These are phyloP conservation scores for Dendrocincla fuliginosa DNA, from an alignment of 2,797 vertebrate genomes.

Conservation along the genomic window DNA sequence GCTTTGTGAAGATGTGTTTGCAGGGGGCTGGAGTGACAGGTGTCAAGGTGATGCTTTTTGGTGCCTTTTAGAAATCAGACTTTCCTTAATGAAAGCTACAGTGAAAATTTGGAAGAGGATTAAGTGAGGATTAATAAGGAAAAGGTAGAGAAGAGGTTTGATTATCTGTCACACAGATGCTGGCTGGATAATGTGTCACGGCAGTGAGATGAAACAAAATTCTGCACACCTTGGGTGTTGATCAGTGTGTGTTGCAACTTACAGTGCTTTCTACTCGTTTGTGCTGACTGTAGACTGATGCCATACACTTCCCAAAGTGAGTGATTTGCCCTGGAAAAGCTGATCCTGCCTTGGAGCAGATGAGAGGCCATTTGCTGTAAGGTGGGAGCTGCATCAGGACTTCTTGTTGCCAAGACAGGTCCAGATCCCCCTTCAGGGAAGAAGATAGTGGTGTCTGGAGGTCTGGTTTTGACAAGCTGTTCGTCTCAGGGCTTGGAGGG, in stretches of 20 bases:
- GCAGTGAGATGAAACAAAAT: neutral
- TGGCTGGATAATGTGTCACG: rapidly evolving
- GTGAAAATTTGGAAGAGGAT: neutral
- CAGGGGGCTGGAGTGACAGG: neutral
- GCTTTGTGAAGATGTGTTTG: too few relatives aligned
- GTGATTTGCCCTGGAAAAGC: neutral
- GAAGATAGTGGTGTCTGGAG: too few relatives aligned
- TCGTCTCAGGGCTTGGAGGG: neutral
- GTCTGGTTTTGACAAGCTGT: neutral
- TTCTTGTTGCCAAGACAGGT: rapidly evolving
- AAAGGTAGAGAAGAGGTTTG: neutral
- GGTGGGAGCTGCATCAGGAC: neutral
- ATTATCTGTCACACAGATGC: neutral
- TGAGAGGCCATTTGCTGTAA: neutral
- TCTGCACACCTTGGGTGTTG: rapidly evolving
- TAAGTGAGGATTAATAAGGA: neutral
- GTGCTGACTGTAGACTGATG: neutral
- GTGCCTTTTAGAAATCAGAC: neutral
- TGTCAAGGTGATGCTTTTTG: neutral
- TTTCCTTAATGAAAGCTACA: neutral
- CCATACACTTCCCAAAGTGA: rapidly evolving
- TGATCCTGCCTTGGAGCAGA: neutral
- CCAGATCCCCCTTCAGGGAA: rapidly evolving
- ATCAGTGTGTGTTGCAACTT: rapidly evolving
- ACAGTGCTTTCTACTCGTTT: rapidly evolving